Conservation (phyloP, 2,888 invertebrate species). For the Dichetophora obliterata region DNA sequence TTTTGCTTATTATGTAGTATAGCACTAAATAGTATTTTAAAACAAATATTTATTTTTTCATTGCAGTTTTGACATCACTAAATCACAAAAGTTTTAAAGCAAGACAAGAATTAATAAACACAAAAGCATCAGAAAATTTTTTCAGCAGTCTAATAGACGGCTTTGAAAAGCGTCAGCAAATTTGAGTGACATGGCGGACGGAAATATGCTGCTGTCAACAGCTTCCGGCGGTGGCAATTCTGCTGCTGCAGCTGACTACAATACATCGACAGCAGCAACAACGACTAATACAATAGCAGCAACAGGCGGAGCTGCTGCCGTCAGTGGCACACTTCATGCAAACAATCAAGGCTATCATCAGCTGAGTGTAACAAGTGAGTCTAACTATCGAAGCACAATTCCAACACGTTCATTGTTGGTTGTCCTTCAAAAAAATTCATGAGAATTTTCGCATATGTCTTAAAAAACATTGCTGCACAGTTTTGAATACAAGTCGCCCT, state of each 20-base stretch:
- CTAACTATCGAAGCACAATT: not conserved
- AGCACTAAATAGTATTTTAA: not conserved
- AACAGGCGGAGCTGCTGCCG: constrained; percentile 41
- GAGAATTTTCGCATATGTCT: constrained; percentile 26
- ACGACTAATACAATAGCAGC: constrained; percentile 37
- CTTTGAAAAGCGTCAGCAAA: constrained; percentile 43
- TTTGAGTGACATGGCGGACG: constrained; percentile 60
- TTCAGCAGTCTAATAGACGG: not conserved
- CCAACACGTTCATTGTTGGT: not conserved
- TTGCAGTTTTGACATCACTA: not conserved
- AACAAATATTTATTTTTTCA: not conserved
- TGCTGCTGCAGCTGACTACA: constrained; percentile 44
- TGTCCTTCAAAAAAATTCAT: constrained; percentile 12
- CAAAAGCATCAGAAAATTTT: not conserved
- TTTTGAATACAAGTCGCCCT: not conserved
- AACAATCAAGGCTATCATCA: constrained; percentile 74
- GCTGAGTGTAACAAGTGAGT: constrained; percentile 78
- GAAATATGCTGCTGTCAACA: constrained; percentile 61
- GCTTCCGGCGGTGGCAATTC: constrained; percentile 58
- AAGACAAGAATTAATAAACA: not conserved
- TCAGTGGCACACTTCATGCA: constrained; percentile 44
- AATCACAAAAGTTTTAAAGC: not conserved
- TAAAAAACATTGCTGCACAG: not conserved
- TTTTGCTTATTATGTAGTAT: not conserved
- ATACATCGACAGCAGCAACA: constrained; percentile 42